Percentiles rank a stretch among this genome's conserved stretches.
These are phyloP conservation scores for Nylanderia fulva DNA, from an alignment of 1,140 invertebrate genomes.

Conservation along the genomic window DNA sequence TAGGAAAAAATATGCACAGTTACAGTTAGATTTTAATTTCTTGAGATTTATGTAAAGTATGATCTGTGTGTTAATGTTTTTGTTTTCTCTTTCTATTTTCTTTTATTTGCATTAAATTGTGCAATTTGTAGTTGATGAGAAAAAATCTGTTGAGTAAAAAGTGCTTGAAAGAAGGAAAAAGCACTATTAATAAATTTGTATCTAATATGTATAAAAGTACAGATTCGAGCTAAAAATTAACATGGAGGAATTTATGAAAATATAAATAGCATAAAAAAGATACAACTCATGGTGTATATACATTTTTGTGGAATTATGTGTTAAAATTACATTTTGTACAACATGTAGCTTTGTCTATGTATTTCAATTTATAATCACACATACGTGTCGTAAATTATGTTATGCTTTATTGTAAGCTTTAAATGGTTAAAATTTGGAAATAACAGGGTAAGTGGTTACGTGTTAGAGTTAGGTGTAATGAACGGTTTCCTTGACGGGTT, in stretches of 20 bases:
- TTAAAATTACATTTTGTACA: conserved; percentile 12
- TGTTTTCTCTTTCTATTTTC: not conserved
- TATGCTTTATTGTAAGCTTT: conserved; percentile 39
- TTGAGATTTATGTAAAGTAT: not conserved
- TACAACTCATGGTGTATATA: not conserved
- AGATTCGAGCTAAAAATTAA: conserved; percentile 13
- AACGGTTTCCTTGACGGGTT: conserved; percentile 40
- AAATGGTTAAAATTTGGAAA: conserved; percentile 26
- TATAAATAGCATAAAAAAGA: not conserved
- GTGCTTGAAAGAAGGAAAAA: not conserved
- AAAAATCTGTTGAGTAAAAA: not conserved
- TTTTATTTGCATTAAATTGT: not conserved
- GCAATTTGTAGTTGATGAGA: not conserved
- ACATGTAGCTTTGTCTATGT: conserved; percentile 7
- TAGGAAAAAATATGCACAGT: not conserved
- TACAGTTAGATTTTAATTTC: not conserved
- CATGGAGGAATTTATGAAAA: not conserved
- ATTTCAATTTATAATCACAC: conserved; percentile 23
- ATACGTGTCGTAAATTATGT: conserved; percentile 18
- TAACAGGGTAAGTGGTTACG: conserved; percentile 70
- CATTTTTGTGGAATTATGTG: not conserved
- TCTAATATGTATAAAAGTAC: conserved; percentile 15
- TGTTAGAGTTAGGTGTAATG: conserved; percentile 63
- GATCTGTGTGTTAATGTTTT: not conserved
- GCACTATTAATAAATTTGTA: not conserved